Percentiles rank a stretch among this genome's conserved stretches.
These are phyloP conservation scores for Bombylius major DNA, from an alignment of 2,888 invertebrate species.

Conservation along the genomic window DNA sequence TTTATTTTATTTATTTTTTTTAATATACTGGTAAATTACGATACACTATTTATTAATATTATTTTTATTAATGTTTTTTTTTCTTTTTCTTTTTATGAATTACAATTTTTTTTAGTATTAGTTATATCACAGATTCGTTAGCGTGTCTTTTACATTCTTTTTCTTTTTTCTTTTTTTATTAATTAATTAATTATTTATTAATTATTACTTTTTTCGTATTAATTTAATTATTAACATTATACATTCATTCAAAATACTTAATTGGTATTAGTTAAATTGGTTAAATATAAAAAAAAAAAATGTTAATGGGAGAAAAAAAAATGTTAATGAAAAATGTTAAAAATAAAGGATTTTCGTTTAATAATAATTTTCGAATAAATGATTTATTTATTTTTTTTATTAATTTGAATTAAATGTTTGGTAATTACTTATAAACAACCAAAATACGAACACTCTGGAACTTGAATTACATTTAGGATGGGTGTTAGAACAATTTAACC, in stretches of 20 bases:
- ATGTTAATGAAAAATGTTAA: too few relatives aligned
- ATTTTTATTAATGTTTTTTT: constrained; percentile 1
- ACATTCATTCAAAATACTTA: background rate
- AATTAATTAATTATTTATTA: too few relatives aligned
- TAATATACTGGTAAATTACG: too few relatives aligned
- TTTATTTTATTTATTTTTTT: too few relatives aligned
- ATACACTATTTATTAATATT: background rate
- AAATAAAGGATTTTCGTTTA: too few relatives aligned
- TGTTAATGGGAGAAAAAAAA: background rate
- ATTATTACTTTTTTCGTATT: background rate
- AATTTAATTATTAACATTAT: background rate
- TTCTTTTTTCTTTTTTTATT: background rate
- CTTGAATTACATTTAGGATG: too few relatives aligned
- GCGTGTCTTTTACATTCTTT: background rate
- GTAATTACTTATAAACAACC: too few relatives aligned
- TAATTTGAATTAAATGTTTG: too few relatives aligned
- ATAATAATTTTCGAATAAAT: too few relatives aligned
- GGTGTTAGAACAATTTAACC: too few relatives aligned
- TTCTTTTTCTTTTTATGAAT: background rate
- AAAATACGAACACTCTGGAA: too few relatives aligned
- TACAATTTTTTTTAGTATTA: constrained; percentile 2
- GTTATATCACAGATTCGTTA: constrained; percentile 9
- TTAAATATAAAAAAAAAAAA: background rate
- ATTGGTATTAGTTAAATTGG: background rate
- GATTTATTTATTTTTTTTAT: too few relatives aligned